These are phyloP conservation scores for Hippocampus kuda DNA, from an alignment of 2,797 vertebrate species.

Conservation along the genomic window DNA sequence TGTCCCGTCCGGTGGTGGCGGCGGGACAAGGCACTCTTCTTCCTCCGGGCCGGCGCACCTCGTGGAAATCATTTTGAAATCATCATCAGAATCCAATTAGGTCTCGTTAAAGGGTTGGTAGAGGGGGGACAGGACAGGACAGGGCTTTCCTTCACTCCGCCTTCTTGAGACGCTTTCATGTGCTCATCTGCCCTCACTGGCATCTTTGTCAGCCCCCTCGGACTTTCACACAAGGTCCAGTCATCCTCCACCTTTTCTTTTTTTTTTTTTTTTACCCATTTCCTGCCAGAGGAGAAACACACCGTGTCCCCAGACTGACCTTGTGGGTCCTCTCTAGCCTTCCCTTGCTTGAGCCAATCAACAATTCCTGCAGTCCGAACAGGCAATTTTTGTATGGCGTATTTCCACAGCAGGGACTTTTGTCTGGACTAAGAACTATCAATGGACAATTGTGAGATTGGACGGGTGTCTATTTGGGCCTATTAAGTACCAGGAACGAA, in stretches of 20 bases:
- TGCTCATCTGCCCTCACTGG: slow-evolving; percentile 62
- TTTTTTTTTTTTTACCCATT: slow-evolving; percentile 37
- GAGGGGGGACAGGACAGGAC: slow-evolving; percentile 28
- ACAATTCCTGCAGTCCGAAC: background rate
- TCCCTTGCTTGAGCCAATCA: background rate
- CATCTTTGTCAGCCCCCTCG: slow-evolving; percentile 63
- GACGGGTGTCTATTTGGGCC: background rate
- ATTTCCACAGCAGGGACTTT: background rate
- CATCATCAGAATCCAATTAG: slow-evolving; percentile 66
- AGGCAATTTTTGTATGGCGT: background rate
- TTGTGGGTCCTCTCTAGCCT: slow-evolving; percentile 23
- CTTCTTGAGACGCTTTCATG: slow-evolving; percentile 55
- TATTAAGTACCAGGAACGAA: background rate
- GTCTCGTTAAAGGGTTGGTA: slow-evolving; percentile 48
- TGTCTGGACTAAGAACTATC: background rate
- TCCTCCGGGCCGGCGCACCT: slow-evolving; percentile 40
- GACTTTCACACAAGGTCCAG: slow-evolving; percentile 58
- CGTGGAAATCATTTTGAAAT: slow-evolving; percentile 64
- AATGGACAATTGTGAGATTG: background rate
- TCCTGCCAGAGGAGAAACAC: slow-evolving; percentile 60
- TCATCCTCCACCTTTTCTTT: slow-evolving; percentile 58
- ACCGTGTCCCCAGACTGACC: slow-evolving; percentile 59
- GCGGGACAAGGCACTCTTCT: slow-evolving; percentile 1
- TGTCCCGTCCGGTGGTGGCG: background rate
- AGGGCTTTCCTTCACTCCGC: slow-evolving; percentile 54